Conservation (phyloP, 1,140 invertebrate species). For the Araneus ventricosus region DNA sequence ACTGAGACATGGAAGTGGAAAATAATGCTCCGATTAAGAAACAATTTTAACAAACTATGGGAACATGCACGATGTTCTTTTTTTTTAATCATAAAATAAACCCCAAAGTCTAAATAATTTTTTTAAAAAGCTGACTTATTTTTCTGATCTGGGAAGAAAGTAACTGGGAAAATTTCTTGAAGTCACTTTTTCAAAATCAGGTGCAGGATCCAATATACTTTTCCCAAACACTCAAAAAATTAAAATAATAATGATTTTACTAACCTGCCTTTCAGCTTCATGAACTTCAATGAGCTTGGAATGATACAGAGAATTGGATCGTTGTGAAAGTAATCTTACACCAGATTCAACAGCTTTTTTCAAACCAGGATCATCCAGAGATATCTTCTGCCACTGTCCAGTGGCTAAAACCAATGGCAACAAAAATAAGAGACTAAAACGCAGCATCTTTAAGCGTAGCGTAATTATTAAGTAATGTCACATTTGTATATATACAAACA, state of each 20-base stretch:
- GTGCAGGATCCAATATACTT: not conserved
- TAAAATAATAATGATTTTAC: not conserved
- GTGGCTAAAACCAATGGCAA: constrained; percentile 33
- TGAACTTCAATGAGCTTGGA: constrained; percentile 79
- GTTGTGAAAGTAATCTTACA: constrained; percentile 79
- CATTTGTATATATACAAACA: constrained; percentile 32
- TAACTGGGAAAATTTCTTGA: too few relatives aligned
- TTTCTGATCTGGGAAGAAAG: too few relatives aligned
- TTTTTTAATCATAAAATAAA: too few relatives aligned
- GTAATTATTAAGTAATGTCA: constrained; percentile 1
- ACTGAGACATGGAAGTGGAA: too few relatives aligned
- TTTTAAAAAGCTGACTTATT: too few relatives aligned
- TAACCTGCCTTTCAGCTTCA: constrained; percentile 79
- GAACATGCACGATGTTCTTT: too few relatives aligned
- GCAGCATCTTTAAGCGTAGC: not conserved
- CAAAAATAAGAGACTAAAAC: not conserved
- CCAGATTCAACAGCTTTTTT: constrained; percentile 80
- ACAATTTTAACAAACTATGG: too few relatives aligned
- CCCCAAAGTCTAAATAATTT: too few relatives aligned
- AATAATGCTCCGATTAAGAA: too few relatives aligned
- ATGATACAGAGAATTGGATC: constrained; percentile 80
- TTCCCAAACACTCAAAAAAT: not conserved
- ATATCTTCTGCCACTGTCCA: constrained; percentile 78
- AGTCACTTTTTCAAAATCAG: not conserved
- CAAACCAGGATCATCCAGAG: constrained; percentile 77